Conservation (phyloP, 2,797 vertebrate genomes). For the Neosilurus mollespiculum region DNA sequence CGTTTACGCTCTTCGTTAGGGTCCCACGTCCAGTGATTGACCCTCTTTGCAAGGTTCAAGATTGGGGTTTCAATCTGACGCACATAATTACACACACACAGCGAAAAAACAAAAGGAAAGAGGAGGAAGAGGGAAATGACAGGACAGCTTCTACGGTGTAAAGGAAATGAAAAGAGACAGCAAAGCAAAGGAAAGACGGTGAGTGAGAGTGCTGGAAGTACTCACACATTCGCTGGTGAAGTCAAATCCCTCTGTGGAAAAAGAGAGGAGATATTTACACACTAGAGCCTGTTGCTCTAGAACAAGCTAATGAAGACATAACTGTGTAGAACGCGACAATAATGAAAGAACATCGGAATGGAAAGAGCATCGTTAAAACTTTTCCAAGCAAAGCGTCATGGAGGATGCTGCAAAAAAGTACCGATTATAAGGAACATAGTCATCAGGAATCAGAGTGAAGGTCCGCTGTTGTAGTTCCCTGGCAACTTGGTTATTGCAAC, state of each 20-base stretch:
- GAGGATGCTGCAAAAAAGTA: neutral
- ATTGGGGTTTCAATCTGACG: conserved; percentile 77
- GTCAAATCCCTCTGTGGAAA: conserved; percentile 68
- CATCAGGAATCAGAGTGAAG: neutral
- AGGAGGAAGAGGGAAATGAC: conserved; percentile 69
- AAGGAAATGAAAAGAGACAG: conserved; percentile 61
- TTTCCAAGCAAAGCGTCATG: neutral
- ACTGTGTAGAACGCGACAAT: neutral
- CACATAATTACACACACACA: conserved; percentile 48
- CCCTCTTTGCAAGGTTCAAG: conserved; percentile 84
- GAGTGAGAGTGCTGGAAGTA: conserved; percentile 42
- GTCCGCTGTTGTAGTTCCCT: neutral
- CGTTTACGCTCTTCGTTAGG: conserved; percentile 93
- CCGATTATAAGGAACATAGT: neutral
- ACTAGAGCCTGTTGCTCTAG: neutral
- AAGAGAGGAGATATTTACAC: neutral
- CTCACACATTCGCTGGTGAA: conserved; percentile 72
- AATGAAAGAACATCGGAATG: neutral
- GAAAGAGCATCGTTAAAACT: neutral
- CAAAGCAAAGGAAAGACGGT: conserved; percentile 35
- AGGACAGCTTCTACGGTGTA: conserved; percentile 57
- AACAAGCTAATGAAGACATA: neutral
- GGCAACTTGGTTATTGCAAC: neutral
- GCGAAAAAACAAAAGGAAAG: conserved; percentile 13
- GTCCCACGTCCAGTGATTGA: conserved; percentile 96